Percentiles rank a stretch among this genome's conserved stretches.
These are phyloP conservation scores for Halichoeres trimaculatus DNA, from an alignment of 2,113 vertebrate species.

Conservation along the genomic window DNA sequence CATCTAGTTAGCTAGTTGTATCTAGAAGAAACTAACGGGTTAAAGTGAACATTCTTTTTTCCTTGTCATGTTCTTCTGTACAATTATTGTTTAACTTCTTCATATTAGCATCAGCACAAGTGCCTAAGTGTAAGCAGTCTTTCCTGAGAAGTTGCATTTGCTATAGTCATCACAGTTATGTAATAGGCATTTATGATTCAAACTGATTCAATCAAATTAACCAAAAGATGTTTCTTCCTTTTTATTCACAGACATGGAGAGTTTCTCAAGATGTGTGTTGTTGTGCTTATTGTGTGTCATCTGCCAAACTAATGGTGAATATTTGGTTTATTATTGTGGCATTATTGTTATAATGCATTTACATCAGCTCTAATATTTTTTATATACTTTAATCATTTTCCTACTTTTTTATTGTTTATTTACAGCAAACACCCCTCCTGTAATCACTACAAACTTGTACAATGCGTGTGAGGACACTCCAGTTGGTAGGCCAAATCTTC, in stretches of 20 bases:
- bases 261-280: conserved; percentile 14
- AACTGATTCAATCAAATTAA: not conserved
- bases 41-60: too few species aligned
- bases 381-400: not conserved
- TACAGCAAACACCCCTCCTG: conserved; percentile 61
- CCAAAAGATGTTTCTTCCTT: conserved; percentile 1
- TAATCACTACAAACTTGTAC: rapidly evolving
- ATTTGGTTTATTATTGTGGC: not conserved
- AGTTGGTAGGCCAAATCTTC: conserved; percentile 17
- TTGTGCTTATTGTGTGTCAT: conserved; percentile 59
- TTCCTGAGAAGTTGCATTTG: too few species aligned
- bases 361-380: not conserved
- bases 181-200: too few species aligned
- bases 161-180: too few species aligned
- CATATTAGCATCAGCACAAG: too few species aligned
- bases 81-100: too few species aligned
- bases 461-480: conserved; percentile 39
- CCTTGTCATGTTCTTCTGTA: too few species aligned
- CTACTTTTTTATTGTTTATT: conserved; percentile 9
- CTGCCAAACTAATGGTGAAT: conserved; percentile 63
- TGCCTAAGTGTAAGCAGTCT: too few species aligned
- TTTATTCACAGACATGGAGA: conserved; percentile 57
- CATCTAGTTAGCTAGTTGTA: too few species aligned
- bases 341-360: not conserved
- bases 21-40: too few species aligned